These are phyloP conservation scores for Lasioglossum malachurum DNA, from an alignment of 2,888 invertebrate species.

Conservation along the genomic window DNA sequence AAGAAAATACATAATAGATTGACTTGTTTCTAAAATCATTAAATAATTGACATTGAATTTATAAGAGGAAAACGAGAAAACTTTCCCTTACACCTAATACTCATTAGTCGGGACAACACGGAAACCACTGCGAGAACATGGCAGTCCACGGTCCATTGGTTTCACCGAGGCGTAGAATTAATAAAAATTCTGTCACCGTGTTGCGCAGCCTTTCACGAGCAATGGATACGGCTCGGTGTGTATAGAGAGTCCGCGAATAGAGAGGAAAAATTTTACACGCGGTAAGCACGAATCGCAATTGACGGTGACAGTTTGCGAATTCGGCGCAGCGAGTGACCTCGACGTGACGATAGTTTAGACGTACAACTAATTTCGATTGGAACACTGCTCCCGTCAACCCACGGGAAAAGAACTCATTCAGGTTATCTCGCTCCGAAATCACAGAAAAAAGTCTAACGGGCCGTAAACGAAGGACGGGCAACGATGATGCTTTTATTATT, in stretches of 20 bases:
- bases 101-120: not conserved
- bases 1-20: no score
- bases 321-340: conserved; percentile 10
- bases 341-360: conserved; percentile 30
- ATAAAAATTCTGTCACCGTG: conserved; percentile 46
- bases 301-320: conserved; percentile 64
- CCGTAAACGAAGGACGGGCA: not conserved
- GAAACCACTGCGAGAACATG: not conserved
- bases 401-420: not conserved
- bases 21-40: no score
- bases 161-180: conserved; percentile 26
- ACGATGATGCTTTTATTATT: not conserved
- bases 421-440: not conserved
- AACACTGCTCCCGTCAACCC: not conserved
- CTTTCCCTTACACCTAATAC: not conserved
- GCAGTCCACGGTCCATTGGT: not conserved
- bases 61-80: not conserved
- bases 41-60: no score
- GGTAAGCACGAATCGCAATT: conserved; percentile 70
- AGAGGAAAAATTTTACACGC: conserved; percentile 73
- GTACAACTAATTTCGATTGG: conserved; percentile 44
- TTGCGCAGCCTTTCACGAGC: conserved; percentile 10
- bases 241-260: conserved; percentile 42
- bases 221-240: not conserved
- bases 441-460: not conserved